A percentile compares a stretch with the other conserved stretches of the same genome.
Evolutionary conservation across 2,888 invertebrate genomes (phyloP).

Genomic region (Lasioglossum pauxillum): DNA sequence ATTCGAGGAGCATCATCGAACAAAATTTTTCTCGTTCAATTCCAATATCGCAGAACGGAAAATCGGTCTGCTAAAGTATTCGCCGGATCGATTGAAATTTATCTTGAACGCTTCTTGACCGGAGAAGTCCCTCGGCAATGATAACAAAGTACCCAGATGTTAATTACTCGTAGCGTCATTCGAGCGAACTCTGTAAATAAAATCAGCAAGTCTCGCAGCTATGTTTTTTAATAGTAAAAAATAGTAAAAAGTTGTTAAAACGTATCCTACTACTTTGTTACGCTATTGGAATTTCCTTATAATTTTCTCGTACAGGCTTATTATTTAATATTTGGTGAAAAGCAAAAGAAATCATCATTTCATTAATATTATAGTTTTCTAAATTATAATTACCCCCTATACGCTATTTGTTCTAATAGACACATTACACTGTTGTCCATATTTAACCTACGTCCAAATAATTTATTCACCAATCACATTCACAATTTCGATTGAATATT

Average conservation of each 20-base stretch:
- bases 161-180: not conserved
- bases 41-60: not conserved
- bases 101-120: not conserved
- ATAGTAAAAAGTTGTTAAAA: too few relatives aligned
- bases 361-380: not conserved
- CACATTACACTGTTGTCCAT: not conserved
- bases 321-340: too few relatives aligned
- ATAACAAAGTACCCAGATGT: not conserved
- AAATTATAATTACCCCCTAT: not conserved
- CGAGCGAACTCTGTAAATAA: not conserved
- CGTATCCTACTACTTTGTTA: too few relatives aligned
- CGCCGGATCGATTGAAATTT: not conserved
- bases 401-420: not conserved
- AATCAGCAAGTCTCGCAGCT: too few relatives aligned
- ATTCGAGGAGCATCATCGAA: not conserved
- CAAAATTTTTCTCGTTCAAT: not conserved
- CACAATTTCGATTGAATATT: not conserved
- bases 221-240: too few relatives aligned
- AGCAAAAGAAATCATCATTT: not conserved
- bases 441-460: not conserved
- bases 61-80: not conserved
- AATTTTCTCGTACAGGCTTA: too few relatives aligned
- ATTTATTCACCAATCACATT: not conserved
- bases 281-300: too few relatives aligned
- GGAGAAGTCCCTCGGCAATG: not conserved